A percentile compares a stretch with the other conserved stretches of the same genome.
These are phyloP conservation scores for Oscheius sp. DNA, from an alignment of 2,888 invertebrate species.

Conservation along the genomic window DNA sequence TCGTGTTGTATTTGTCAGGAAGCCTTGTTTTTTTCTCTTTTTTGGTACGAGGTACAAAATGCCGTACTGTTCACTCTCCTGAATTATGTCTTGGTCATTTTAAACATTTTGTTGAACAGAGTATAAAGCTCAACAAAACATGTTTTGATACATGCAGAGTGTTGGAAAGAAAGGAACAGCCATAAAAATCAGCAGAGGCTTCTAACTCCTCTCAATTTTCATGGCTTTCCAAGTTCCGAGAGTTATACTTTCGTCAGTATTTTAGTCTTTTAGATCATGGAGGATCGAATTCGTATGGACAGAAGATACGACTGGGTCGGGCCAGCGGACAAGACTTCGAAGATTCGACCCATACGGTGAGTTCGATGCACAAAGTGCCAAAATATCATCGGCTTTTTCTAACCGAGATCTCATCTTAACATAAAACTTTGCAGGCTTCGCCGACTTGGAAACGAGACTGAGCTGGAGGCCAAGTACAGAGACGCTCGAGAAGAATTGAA, in stretches of 20 bases:
- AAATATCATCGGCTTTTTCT: no score
- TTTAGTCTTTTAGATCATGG: constrained; percentile 10
- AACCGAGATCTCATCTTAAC: background rate
- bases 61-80: no score
- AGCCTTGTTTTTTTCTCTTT: background rate
- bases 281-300: constrained; percentile 59
- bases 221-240: no score
- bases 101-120: constrained; percentile 3
- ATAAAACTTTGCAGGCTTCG: constrained; percentile 54
- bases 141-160: no score
- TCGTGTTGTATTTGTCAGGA: background rate
- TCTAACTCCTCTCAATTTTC: no score
- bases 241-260: no score
- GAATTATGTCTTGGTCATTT: background rate
- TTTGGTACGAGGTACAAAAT: background rate
- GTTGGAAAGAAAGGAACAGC: no score
- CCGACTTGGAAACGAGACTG: constrained; percentile 63
- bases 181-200: no score
- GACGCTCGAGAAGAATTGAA: constrained; percentile 65
- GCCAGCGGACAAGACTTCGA: constrained; percentile 66
- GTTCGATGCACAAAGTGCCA: no score
- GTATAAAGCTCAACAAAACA: no score
- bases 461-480: constrained; percentile 61
- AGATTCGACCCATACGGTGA: constrained; percentile 66
- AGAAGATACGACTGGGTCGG: constrained; percentile 71